A percentile compares a stretch with the other conserved stretches of the same genome.
Conservation (phyloP, 2,888 invertebrate species). For the Ophioninae sp. region DNA sequence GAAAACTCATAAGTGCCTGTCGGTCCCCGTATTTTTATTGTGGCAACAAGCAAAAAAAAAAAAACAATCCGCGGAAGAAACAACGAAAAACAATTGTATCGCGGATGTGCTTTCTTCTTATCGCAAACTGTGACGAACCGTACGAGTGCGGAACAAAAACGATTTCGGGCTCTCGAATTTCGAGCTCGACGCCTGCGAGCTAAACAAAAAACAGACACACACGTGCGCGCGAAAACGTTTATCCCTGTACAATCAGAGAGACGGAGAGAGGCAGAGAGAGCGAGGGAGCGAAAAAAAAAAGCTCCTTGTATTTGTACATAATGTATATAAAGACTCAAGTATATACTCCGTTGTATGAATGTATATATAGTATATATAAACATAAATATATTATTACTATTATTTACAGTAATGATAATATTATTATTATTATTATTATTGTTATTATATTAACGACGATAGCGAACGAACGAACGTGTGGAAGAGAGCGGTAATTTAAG, state of each 20-base stretch:
- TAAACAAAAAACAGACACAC: constrained; percentile 26
- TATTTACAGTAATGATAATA: constrained; percentile 49
- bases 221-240: constrained; percentile 44
- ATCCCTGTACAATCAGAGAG: constrained; percentile 54
- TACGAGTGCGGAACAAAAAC: constrained; percentile 16
- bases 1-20: constrained; percentile 60
- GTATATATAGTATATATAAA: constrained; percentile 61
- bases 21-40: constrained; percentile 38
- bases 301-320: constrained; percentile 56
- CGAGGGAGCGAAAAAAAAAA: constrained; percentile 15
- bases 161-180: constrained; percentile 49
- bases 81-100: constrained; percentile 23
- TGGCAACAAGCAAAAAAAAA: constrained; percentile 2
- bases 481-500: constrained; percentile 28
- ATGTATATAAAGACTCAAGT: constrained; percentile 61
- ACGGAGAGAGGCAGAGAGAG: constrained; percentile 22
- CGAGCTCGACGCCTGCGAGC: constrained; percentile 33
- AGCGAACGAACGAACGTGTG: constrained; percentile 46
- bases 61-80: not conserved
- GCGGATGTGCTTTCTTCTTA: not conserved
- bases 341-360: constrained; percentile 61
- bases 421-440: constrained; percentile 34
- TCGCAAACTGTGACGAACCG: not conserved
- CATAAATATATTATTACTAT: constrained; percentile 61
- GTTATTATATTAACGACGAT: constrained; percentile 19